These are phyloP conservation scores for Leptocoma aspasia DNA, from an alignment of 2,113 vertebrate species.

Conservation along the genomic window DNA sequence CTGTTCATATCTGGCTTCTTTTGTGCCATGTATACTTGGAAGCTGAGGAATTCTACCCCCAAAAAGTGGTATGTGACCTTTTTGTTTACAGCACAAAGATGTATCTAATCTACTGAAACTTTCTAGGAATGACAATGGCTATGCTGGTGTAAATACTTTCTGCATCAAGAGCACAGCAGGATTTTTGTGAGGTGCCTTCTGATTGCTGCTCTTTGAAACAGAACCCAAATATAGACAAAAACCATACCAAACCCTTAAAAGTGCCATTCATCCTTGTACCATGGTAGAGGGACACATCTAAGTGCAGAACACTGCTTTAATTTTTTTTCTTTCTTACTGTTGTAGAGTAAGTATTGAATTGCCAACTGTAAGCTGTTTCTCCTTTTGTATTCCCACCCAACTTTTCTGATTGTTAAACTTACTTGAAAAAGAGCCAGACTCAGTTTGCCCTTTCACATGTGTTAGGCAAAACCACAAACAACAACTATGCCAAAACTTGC, in stretches of 20 bases:
- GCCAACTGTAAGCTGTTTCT: neutral
- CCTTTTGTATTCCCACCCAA: neutral
- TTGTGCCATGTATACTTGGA: neutral
- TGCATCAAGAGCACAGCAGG: neutral
- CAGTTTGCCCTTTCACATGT: slow-evolving; percentile 4
- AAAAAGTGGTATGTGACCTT: neutral
- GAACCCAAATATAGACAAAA: neutral
- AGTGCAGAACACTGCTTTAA: neutral
- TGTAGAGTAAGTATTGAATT: neutral
- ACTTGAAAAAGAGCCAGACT: slow-evolving; percentile 12
- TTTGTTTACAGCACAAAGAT: neutral
- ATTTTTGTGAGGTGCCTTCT: neutral
- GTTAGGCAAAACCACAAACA: slow-evolving; percentile 45
- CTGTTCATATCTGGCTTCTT: neutral
- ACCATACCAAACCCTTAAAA: accelerated
- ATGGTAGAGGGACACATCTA: neutral
- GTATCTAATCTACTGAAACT: slow-evolving; percentile 24
- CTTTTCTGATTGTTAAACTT: slow-evolving; percentile 4
- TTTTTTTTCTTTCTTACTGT: neutral
- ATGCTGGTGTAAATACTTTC: neutral
- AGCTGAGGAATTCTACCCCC: neutral
- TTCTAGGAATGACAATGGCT: slow-evolving; percentile 32
- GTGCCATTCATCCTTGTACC: neutral
- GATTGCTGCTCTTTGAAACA: neutral
- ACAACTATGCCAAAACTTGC: slow-evolving; percentile 41